Evolutionary conservation across 1,140 invertebrate genomes (phyloP), one percentile per base, ranked within the genome.

Genomic region (Daktulosphaira vitifoliae): DNA sequence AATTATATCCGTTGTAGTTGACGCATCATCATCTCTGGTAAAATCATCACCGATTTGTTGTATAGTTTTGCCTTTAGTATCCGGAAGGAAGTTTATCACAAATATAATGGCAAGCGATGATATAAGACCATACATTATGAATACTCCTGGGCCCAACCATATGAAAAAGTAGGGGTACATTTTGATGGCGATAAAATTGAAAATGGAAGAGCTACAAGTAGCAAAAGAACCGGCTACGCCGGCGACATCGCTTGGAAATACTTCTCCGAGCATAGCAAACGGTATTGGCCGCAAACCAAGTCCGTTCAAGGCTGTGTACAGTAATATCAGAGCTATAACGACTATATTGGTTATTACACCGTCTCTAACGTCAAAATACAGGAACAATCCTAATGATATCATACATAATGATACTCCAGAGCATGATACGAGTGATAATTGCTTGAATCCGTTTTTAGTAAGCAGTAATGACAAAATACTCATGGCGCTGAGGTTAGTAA

Each of bases 41-140:
- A 71, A 72, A 7, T 37, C 53, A 8, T 70, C 64, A 18, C 69
- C 18, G 20, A 92, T 88, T 72, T 91, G 84, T 29, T 84, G 78
- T 6, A 91, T 74, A 1, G 81, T 83, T 68, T 85, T 86, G 0
- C 88, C 85, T 67, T 84, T 87, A 0, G 90, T 94, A 73, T 94
- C 90, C 0, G 90, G 89, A 2, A 94, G 72, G 20, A 81, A 80
- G 3, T 82, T 72, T 2, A 78, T 72, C 0, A 90, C 77, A 69
- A 89, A 87, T 1, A 90, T 54, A 1, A 83, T 79, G 0, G 85
- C 87, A 1, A 85, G 3, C 0, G 86, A 69, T 0, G 87, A 82
- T 33, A 89, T 72, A 0, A 75, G 72, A 0, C 82, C 81, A 74
- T 87, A 93, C 65, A 89, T 79, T 62, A 81, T 81, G 71, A 90